Evolutionary conservation across 2,888 invertebrate genomes (phyloP).

Genomic region (Tipula lateralis): DNA sequence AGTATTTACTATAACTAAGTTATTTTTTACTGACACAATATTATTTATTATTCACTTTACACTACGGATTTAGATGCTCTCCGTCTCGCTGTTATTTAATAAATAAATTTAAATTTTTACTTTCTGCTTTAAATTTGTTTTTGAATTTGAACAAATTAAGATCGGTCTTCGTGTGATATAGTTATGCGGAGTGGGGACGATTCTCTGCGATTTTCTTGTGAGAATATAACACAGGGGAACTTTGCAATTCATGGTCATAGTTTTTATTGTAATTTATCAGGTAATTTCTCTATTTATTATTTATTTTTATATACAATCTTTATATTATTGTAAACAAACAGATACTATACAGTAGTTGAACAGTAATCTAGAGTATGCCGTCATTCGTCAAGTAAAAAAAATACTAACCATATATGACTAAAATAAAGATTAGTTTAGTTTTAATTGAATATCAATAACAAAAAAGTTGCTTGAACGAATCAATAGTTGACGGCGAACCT

Average conservation of each 20-base stretch:
- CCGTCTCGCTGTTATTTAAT: not conserved
- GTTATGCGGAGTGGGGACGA: not conserved
- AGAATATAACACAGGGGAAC: not conserved
- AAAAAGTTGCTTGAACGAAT: not conserved
- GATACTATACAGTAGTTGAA: not conserved
- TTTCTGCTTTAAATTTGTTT: not conserved
- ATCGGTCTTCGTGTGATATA: not conserved
- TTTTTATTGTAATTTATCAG: not conserved
- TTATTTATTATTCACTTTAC: not conserved
- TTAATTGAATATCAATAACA: not conserved
- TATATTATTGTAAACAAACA: not conserved
- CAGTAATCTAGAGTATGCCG: not conserved
- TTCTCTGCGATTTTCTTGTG: not conserved
- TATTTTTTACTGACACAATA: not conserved
- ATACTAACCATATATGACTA: no score
- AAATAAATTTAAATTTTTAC: not conserved
- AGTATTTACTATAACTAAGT: not conserved
- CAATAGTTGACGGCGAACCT: not conserved
- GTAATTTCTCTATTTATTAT: not conserved
- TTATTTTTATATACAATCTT: not conserved
- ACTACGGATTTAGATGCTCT: not conserved
- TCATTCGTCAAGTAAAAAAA: no score
- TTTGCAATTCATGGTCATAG: not conserved
- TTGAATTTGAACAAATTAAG: not conserved
- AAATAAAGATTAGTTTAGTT: not conserved